These are phyloP conservation scores for Mongoloraphidia duomilia DNA, from an alignment of 2,888 invertebrate species.

Conservation along the genomic window DNA sequence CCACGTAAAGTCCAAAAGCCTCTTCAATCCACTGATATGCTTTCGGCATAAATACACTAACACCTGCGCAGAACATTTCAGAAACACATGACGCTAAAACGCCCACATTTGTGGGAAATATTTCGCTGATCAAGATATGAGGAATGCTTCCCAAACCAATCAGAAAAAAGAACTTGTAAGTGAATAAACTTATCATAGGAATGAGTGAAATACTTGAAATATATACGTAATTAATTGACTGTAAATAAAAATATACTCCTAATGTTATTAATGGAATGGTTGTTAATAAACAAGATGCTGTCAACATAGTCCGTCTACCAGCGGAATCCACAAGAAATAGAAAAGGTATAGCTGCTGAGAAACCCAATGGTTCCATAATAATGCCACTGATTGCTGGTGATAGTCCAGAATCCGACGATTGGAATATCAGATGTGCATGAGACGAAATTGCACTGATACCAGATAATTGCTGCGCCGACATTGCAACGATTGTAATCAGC, in stretches of 20 bases:
- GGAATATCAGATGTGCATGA: slow-evolving; percentile 42
- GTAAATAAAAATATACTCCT: background rate
- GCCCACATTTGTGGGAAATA: slow-evolving; percentile 21
- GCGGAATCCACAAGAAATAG: background rate
- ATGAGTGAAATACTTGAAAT: slow-evolving; percentile 6
- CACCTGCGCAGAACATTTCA: slow-evolving; percentile 4
- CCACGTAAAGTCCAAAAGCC: slow-evolving; percentile 7
- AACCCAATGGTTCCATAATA: background rate
- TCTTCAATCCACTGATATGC: slow-evolving; percentile 8
- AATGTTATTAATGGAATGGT: background rate
- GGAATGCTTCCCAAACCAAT: slow-evolving; percentile 26
- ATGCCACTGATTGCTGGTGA: background rate
- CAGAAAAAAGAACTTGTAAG: slow-evolving; percentile 7
- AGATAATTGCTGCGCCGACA: slow-evolving; percentile 40
- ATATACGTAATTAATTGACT: slow-evolving; percentile 4
- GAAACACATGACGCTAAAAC: slow-evolving; percentile 5
- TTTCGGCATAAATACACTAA: slow-evolving; percentile 6
- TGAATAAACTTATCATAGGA: slow-evolving; percentile 6
- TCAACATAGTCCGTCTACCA: background rate
- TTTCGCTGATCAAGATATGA: slow-evolving; percentile 20
- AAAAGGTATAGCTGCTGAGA: background rate
- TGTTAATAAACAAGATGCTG: background rate
- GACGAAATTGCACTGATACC: slow-evolving; percentile 41
- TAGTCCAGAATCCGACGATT: slow-evolving; percentile 16
- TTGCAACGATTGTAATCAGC: slow-evolving; percentile 39